Conservation (phyloP, 2,797 vertebrate species). For the Myotis daubentonii region DNA sequence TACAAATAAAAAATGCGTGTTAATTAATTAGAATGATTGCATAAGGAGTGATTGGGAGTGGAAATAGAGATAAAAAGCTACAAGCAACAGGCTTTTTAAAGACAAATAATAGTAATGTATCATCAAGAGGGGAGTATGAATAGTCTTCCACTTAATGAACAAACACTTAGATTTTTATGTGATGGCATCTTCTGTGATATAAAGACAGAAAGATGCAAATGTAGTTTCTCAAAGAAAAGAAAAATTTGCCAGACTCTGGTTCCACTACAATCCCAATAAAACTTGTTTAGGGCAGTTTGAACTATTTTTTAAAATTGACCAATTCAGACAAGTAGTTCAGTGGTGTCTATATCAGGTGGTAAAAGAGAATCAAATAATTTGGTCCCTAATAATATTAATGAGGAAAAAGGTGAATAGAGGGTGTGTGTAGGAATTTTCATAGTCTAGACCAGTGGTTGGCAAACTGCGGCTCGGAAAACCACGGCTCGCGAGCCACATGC, state of each 20-base stretch:
- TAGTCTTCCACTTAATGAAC: background rate
- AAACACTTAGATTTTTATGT: background rate
- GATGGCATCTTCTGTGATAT: background rate
- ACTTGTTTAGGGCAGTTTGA: background rate
- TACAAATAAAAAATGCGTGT: background rate
- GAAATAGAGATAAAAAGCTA: background rate
- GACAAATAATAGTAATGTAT: background rate
- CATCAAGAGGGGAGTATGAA: background rate
- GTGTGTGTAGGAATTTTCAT: background rate
- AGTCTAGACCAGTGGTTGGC: too few relatives aligned
- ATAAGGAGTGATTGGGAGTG: background rate
- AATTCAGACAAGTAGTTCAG: background rate
- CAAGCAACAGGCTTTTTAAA: background rate
- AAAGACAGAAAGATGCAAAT: background rate
- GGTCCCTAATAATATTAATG: background rate
- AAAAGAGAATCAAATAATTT: background rate
- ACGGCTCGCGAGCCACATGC: too few relatives aligned
- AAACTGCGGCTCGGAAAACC: too few relatives aligned
- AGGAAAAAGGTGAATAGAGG: background rate
- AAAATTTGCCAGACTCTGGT: background rate
- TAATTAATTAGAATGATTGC: background rate
- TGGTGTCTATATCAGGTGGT: background rate
- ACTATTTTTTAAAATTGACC: background rate
- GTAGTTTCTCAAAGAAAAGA: background rate
- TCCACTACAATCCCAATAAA: background rate